Evolutionary conservation across 2,113 vertebrate species (phyloP).

Genomic region (Ochotona princeps): DNA sequence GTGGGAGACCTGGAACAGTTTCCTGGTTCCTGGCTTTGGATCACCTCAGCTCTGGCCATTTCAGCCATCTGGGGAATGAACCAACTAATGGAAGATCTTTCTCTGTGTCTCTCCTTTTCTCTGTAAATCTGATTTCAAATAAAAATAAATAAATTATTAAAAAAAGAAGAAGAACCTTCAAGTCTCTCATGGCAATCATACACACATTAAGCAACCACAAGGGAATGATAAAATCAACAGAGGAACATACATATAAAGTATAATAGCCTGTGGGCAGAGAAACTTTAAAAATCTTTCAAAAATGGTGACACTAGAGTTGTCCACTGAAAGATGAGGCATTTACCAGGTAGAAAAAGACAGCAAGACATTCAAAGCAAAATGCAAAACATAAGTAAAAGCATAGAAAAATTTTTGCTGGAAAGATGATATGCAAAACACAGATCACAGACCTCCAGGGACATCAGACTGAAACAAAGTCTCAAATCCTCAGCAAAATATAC

Average conservation of each 20-base stretch:
- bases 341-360: background rate
- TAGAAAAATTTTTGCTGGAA: background rate
- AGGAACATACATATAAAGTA: background rate
- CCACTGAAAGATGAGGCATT: background rate
- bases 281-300: background rate
- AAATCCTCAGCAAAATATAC: constrained; percentile 2
- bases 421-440: background rate
- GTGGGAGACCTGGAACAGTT: too few species aligned
- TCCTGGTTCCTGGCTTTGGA: too few species aligned
- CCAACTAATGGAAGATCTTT: too few species aligned
- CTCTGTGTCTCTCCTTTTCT: too few species aligned
- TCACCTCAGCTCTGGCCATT: too few species aligned
- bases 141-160: too few species aligned
- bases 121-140: too few species aligned
- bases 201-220: constrained; percentile 36
- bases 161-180: background rate
- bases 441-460: background rate
- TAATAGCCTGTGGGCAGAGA: background rate
- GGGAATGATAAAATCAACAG: constrained; percentile 5
- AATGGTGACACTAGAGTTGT: background rate
- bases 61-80: too few species aligned
- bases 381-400: constrained; percentile 33
- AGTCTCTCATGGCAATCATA: background rate
- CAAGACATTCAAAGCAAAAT: constrained; percentile 32
- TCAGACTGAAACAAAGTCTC: constrained; percentile 33